A percentile compares a stretch with the other conserved stretches of the same genome.
Evolutionary conservation across 2,113 vertebrate genomes (phyloP).

Genomic region (Tachysurus vachellii): DNA sequence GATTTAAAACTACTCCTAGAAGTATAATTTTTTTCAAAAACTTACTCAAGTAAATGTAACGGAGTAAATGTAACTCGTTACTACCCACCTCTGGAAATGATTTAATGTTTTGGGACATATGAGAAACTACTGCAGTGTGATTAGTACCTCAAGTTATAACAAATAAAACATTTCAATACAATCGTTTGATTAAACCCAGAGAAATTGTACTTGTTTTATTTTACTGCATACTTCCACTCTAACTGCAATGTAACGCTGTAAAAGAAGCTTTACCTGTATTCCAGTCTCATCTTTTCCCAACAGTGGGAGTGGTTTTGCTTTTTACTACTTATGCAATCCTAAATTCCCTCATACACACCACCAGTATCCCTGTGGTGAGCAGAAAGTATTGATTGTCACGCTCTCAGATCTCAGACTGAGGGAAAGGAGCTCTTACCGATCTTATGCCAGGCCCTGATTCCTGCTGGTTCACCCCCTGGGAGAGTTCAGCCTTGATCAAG

Average conservation of each 20-base stretch:
- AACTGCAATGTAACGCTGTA: neutral
- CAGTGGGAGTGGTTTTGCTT: neutral
- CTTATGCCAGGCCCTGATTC: neutral
- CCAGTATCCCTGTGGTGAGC: constrained; percentile 10
- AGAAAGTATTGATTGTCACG: constrained; percentile 39
- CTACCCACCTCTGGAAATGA: too few species aligned
- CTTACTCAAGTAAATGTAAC: too few species aligned
- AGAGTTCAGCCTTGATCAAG: constrained; percentile 24
- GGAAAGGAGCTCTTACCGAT: constrained; percentile 23
- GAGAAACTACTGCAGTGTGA: neutral
- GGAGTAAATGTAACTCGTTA: too few species aligned
- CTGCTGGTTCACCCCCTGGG: neutral
- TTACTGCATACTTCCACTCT: neutral
- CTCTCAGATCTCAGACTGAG: constrained; percentile 31
- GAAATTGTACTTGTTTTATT: neutral
- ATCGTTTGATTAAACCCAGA: neutral
- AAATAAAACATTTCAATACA: neutral
- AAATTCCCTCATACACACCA: neutral
- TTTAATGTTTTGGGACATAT: too few species aligned
- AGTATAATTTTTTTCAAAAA: too few species aligned
- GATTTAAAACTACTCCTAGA: too few species aligned
- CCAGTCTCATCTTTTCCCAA: constrained; percentile 5
- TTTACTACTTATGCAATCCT: constrained; percentile 12
- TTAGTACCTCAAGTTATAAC: neutral
- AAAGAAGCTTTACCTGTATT: neutral